Conservation (phyloP, 1,140 invertebrate species). For the Drusus annulatus region DNA sequence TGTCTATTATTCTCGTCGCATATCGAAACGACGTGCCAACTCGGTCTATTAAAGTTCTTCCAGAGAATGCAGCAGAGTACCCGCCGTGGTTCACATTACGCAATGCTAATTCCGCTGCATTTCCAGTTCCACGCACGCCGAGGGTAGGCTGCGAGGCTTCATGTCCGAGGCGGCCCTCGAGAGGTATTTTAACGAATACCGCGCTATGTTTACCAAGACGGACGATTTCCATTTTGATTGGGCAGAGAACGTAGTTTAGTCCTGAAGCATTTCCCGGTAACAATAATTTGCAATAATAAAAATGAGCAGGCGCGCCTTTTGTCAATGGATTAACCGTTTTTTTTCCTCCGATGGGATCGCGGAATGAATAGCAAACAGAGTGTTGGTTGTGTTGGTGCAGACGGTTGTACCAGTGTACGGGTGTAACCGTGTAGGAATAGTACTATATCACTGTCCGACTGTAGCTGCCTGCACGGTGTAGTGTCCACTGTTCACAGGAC, state of each 20-base stretch:
- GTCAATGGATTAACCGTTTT: slow-evolving; percentile 53
- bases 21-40: not conserved
- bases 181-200: slow-evolving; percentile 6
- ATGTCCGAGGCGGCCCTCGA: not conserved
- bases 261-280: slow-evolving; percentile 15
- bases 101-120: slow-evolving; percentile 13
- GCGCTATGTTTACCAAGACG: not conserved
- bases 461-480: too few species aligned
- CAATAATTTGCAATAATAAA: slow-evolving; percentile 32
- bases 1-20: not conserved
- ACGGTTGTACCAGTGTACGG: not conserved
- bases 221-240: slow-evolving; percentile 24
- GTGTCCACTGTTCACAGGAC: too few species aligned
- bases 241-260: not conserved
- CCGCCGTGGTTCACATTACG: not conserved
- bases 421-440: too few species aligned
- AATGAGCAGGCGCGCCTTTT: slow-evolving; percentile 46
- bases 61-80: not conserved
- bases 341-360: slow-evolving; percentile 46
- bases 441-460: too few species aligned
- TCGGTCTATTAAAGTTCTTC: not conserved
- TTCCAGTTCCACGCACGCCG: not conserved
- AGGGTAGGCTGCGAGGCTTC: not conserved
- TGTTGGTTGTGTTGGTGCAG: slow-evolving; percentile 34
- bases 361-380: slow-evolving; percentile 49